Conservation (phyloP, 1,140 invertebrate species). For the Amyelois transitella region DNA sequence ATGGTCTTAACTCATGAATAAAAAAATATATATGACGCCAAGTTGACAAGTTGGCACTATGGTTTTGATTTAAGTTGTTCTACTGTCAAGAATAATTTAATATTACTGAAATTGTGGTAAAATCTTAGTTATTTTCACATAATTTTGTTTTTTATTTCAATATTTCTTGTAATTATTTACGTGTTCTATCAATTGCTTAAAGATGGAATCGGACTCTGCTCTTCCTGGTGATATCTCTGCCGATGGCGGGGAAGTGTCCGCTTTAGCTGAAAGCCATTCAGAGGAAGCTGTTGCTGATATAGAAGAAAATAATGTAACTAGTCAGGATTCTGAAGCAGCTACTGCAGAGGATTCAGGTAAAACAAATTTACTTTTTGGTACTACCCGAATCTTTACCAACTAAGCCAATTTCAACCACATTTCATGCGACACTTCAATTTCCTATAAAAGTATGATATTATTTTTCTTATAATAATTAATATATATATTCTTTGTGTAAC, state of each 20-base stretch:
- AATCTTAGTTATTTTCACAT: conserved; percentile 33
- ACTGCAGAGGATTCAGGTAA: conserved; percentile 49
- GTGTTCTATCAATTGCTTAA: conserved; percentile 18
- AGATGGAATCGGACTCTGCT: conserved; percentile 65
- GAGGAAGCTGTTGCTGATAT: conserved; percentile 50
- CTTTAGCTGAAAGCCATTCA: conserved; percentile 53
- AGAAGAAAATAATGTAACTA: conserved; percentile 52
- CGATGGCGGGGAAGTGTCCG: conserved; percentile 69
- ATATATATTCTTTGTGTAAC: no score
- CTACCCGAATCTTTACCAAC: neutral
- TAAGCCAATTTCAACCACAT: neutral
- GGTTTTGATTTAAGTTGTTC: conserved; percentile 18
- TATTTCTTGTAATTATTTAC: conserved; percentile 42
- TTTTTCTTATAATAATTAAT: no score
- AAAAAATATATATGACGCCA: conserved; percentile 40
- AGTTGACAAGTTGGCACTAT: conserved; percentile 41
- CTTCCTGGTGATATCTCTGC: conserved; percentile 50
- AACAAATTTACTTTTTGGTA: neutral
- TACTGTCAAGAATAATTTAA: conserved; percentile 50
- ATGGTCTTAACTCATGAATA: neutral
- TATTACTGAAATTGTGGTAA: conserved; percentile 37
- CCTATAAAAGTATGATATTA: no score
- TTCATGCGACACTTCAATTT: neutral
- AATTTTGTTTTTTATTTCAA: conserved; percentile 46
- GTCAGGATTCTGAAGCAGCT: conserved; percentile 48